Conservation (phyloP, 2,888 invertebrate genomes). For the Drosophila anomalata region DNA sequence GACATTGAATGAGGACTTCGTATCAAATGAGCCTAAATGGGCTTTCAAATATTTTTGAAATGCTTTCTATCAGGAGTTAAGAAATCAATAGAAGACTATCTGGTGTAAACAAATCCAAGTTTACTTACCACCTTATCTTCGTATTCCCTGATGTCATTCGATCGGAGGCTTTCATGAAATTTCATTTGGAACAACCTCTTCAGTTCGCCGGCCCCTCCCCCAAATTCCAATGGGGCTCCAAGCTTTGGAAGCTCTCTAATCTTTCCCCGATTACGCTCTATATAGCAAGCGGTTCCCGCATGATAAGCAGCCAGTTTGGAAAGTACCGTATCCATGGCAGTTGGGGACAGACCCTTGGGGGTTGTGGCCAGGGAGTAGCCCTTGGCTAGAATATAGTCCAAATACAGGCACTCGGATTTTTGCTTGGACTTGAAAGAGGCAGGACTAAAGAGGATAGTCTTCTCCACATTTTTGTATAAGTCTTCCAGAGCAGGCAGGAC, state of each 20-base stretch:
- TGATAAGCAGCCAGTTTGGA: constrained; percentile 78
- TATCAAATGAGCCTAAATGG: constrained; percentile 10
- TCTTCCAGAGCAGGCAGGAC: constrained; percentile 69
- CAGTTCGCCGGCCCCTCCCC: constrained; percentile 5
- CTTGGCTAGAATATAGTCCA: constrained; percentile 67
- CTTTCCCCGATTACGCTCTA: constrained; percentile 35
- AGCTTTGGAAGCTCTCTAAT: constrained; percentile 35
- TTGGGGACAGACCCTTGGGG: constrained; percentile 63
- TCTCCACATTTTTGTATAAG: constrained; percentile 60
- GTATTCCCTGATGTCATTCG: constrained; percentile 48
- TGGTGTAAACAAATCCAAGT: too few relatives aligned
- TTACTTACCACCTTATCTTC: constrained; percentile 71
- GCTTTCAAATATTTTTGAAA: constrained; percentile 45
- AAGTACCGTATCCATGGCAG: constrained; percentile 63
- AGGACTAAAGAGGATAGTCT: constrained; percentile 58
- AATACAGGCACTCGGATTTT: constrained; percentile 47
- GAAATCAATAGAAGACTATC: not conserved
- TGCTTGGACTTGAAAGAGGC: constrained; percentile 32
- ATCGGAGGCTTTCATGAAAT: constrained; percentile 59
- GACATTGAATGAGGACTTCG: constrained; percentile 59
- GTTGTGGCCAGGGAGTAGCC: constrained; percentile 65
- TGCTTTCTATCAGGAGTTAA: constrained; percentile 46
- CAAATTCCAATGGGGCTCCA: not conserved
- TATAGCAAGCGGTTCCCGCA: constrained; percentile 72
- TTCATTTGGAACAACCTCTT: constrained; percentile 43